These are phyloP conservation scores for Paguma larvata DNA, from an alignment of 2,797 vertebrate species.

Conservation along the genomic window DNA sequence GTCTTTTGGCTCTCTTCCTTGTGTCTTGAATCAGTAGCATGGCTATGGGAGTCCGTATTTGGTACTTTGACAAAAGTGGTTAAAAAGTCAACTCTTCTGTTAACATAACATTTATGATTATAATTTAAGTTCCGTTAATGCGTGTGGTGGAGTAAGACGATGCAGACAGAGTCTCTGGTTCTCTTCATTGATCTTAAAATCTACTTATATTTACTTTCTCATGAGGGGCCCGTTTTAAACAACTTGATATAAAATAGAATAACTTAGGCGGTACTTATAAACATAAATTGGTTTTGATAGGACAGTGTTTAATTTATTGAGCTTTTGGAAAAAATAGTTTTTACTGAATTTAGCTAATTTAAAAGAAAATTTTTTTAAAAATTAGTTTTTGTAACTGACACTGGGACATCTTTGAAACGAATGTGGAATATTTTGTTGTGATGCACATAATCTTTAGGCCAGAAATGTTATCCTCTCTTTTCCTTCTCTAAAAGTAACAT, in stretches of 20 bases:
- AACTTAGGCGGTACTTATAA: slow-evolving; percentile 48
- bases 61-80: slow-evolving; percentile 66
- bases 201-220: slow-evolving; percentile 61
- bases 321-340: neutral
- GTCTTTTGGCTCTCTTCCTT: slow-evolving; percentile 23
- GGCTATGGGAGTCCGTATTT: slow-evolving; percentile 47
- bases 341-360: slow-evolving; percentile 46
- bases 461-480: slow-evolving; percentile 12
- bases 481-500: neutral
- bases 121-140: slow-evolving; percentile 65
- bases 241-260: slow-evolving; percentile 48
- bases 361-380: slow-evolving; percentile 16
- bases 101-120: slow-evolving; percentile 75
- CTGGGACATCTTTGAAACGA: slow-evolving; percentile 28
- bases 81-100: slow-evolving; percentile 68
- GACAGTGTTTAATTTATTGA: slow-evolving; percentile 50
- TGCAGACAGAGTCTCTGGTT: slow-evolving; percentile 56
- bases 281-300: slow-evolving; percentile 61
- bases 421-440: neutral
- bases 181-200: slow-evolving; percentile 55
- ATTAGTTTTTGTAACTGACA: slow-evolving; percentile 29
- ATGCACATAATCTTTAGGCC: slow-evolving; percentile 31
- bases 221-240: slow-evolving; percentile 58
- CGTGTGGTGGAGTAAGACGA: slow-evolving; percentile 61
- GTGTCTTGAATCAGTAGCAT: slow-evolving; percentile 44